Evolutionary conservation across 2,888 invertebrate species (phyloP).

Genomic region (Dicyrtoma fusca): DNA sequence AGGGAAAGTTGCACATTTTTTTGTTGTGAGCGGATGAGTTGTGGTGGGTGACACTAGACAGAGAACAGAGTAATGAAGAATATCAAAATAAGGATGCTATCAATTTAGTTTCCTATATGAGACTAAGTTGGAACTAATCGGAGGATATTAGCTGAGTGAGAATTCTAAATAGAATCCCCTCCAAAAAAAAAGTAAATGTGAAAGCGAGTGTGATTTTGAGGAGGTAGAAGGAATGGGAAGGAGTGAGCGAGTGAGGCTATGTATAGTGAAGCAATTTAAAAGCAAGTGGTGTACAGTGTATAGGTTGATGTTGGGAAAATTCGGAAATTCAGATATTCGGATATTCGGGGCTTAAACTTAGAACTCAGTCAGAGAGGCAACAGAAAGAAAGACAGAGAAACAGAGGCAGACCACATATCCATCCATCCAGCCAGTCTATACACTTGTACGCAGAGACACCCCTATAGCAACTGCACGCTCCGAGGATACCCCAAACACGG

Average conservation of each 20-base stretch:
- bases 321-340: too few relatives aligned
- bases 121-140: not conserved
- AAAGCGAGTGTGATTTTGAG: not conserved
- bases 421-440: not conserved
- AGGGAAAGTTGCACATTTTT: too few relatives aligned
- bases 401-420: not conserved
- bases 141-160: not conserved
- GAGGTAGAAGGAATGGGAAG: not conserved
- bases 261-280: not conserved
- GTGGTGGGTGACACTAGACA: too few relatives aligned
- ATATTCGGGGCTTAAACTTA: not conserved
- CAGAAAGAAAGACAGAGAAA: not conserved
- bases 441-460: too few relatives aligned
- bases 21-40: too few relatives aligned
- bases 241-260: not conserved
- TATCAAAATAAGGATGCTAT: conserved; percentile 19
- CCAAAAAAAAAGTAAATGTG: too few relatives aligned
- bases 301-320: too few relatives aligned
- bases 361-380: not conserved
- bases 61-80: conserved; percentile 22
- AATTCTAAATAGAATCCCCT: too few relatives aligned
- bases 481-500: not conserved
- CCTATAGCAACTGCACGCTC: not conserved
- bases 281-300: too few relatives aligned
- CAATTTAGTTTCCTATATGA: too few relatives aligned